A percentile compares a stretch with the other conserved stretches of the same genome.
Evolutionary conservation across 2,888 invertebrate species (phyloP).

Genomic region (Cremastinae sp.): DNA sequence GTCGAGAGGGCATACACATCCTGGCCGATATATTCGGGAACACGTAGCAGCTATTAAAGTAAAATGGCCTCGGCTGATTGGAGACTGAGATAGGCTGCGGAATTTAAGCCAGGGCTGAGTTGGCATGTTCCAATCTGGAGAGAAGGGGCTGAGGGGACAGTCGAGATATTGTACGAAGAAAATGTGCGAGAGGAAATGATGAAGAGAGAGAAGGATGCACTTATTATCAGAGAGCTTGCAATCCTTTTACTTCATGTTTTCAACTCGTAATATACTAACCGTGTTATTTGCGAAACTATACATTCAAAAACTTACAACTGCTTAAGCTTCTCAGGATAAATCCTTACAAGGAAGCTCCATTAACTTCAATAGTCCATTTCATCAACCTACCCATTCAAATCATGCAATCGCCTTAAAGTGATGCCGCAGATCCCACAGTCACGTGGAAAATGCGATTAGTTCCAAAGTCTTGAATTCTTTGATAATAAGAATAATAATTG

Average conservation of each 20-base stretch:
- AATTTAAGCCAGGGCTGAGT: constrained; percentile 73
- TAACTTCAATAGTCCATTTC: no score
- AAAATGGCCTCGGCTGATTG: constrained; percentile 70
- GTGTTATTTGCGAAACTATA: no score
- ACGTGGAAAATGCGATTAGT: no score
- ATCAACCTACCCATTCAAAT: no score
- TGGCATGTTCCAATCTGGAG: constrained; percentile 66
- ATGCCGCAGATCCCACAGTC: no score
- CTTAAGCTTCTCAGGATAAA: no score
- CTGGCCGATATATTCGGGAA: constrained; percentile 73
- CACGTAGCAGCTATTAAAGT: constrained; percentile 77
- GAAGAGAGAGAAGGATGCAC: constrained; percentile 10
- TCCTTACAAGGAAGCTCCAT: no score
- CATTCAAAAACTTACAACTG: no score
- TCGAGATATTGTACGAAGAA: constrained; percentile 43
- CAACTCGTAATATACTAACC: no score
- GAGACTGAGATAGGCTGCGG: constrained; percentile 67
- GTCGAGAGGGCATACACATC: constrained; percentile 29
- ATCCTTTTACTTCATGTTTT: constrained; percentile 10
- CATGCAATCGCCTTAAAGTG: no score
- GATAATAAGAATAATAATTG: no score
- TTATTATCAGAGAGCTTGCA: constrained; percentile 33
- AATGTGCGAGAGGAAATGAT: not conserved
- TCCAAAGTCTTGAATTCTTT: no score
- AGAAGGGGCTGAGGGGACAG: constrained; percentile 14